Base-by-base conservation (phyloP, 2,888 invertebrate genomes). In the Patella pellucida region DNA sequence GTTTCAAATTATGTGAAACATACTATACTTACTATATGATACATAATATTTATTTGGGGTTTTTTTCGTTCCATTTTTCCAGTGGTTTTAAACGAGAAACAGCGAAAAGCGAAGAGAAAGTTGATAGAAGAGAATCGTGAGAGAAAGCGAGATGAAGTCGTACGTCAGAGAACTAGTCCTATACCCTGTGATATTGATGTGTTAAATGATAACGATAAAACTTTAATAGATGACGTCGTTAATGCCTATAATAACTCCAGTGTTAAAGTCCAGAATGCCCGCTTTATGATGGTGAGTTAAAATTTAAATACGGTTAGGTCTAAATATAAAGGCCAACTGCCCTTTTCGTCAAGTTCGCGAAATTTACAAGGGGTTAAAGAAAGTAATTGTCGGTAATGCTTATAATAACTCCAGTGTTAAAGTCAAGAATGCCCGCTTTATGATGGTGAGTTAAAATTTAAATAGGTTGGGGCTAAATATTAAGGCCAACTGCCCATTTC, bases 81-180 rank as follows among this genome's bases (percentile, higher is more conserved):
- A 92, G 92, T 92, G 81, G 92, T 92, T 27, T 83, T 92, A 74
- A 90, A 90, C 80, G 92, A 92, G 74, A 84, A 81, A 74, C 91
- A 92, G 79, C 83, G 92, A 71, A 84, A 85, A 12, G 91, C 91
- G 31, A 92, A 92, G 77, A 81, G 91, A 70, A 88, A 89, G 77
- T 78, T 92, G 68, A 92, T 92, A 79, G 90, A 91, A 82, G 89
- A 90, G 31, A 92, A 92, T 76, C 86, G 92, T 62, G 85, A 85
- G 73, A 73, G 85, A 51, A 77, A 86, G 73, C 79, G 83, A 73
- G 72, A 79, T 9, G 89, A 89, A 68, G 78, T 78, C n/a, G 68
- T 80, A 0, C 77, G 79, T 68, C 50, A 76, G 41, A 83, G 81
- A 74, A 19, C 71, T 4, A 71, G 67, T 52, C 76, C 74, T 11